Base-by-base conservation (phyloP, 2,113 vertebrate species). In the Dissostichus mawsoni region DNA sequence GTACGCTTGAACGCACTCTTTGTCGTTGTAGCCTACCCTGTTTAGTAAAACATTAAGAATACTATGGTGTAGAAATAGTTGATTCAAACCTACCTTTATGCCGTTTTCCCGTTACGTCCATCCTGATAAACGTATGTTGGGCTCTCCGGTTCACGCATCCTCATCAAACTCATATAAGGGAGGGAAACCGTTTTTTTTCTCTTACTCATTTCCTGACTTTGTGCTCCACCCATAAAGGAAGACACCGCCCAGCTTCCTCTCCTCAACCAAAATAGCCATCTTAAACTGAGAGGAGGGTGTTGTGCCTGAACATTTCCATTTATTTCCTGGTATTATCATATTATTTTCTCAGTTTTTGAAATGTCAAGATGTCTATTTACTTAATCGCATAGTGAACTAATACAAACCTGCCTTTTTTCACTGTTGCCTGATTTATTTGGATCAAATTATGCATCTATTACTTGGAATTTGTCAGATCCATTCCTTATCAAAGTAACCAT, bases 151-250 rank as follows among this genome's bases (percentile, higher is more conserved):
- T 23, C 44, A 55, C 11, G 36, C 64, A 58, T 17, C 50, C 50
- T 63, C 69, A 3, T 13, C 29, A 29, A 29, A 29, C 29, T 29
- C 58, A 11, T 11, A 56, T 5, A 11, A 56, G 12, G 23, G 25
- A 56, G 67, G 58, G 33, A 14, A 58, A 62, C n/a, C 5, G 20
- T 52, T 55, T 66, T 50, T 50, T 64, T 61, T 25, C 9, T 61
- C 9, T 59, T 51, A 63, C 83, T 72, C 73, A 66, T 86, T 90
- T 92, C 89, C 90, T 70, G 86, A 53, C 69, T 73, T 63, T 2
- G 78, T 0, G 82, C 87, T 84, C 87, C 89, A 81, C 91, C 91
- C 90, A 90, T 66, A 10, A 2, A 55, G 3, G 41, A 3, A 58
- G 41, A 44, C 57, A 44, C 85, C 83, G 79, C 85, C 85, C 81